A percentile compares a stretch with the other conserved stretches of the same genome.
Evolutionary conservation across 2,113 vertebrate species (phyloP).

Genomic region (Perognathus longimembris): DNA sequence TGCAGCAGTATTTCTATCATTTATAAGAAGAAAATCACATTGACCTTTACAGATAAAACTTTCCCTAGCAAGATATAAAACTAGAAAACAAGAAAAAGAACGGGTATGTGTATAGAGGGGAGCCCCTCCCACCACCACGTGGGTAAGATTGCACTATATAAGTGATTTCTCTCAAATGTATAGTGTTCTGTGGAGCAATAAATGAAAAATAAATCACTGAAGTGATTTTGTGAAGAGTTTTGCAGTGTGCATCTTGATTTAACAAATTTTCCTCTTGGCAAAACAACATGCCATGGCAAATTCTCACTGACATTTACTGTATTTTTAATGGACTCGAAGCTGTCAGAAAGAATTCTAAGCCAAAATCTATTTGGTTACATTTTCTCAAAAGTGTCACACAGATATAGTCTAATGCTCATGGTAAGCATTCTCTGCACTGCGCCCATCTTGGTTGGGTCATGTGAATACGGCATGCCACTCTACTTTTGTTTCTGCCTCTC

Average conservation of each 20-base stretch:
- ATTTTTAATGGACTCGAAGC: constrained; percentile 72
- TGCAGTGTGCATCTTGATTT: constrained; percentile 70
- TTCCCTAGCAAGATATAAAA: constrained; percentile 39
- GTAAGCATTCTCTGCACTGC: neutral
- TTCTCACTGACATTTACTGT: constrained; percentile 71
- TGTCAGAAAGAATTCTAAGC: constrained; percentile 68
- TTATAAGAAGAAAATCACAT: constrained; percentile 4
- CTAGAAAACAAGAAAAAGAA: neutral
- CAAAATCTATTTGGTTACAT: constrained; percentile 58
- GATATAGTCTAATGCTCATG: neutral
- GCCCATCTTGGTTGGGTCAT: neutral
- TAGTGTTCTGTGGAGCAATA: constrained; percentile 5
- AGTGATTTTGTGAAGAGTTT: constrained; percentile 60
- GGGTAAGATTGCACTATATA: neutral
- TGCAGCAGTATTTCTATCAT: constrained; percentile 31
- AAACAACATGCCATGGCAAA: constrained; percentile 69
- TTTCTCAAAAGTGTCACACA: constrained; percentile 54
- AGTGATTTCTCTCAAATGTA: constrained; percentile 27
- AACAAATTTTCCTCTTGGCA: constrained; percentile 74
- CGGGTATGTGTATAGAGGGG: neutral
- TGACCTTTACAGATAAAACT: constrained; percentile 45
- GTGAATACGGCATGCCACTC: fast-evolving
- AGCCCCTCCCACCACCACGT: too few relatives aligned
- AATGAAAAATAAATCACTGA: constrained; percentile 42
- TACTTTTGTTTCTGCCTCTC: neutral